Percentiles rank a stretch among this genome's conserved stretches.
phyloP scores from a whole-genome alignment of 2,888 invertebrate genomes.

The Parnassius apollo region DNA sequence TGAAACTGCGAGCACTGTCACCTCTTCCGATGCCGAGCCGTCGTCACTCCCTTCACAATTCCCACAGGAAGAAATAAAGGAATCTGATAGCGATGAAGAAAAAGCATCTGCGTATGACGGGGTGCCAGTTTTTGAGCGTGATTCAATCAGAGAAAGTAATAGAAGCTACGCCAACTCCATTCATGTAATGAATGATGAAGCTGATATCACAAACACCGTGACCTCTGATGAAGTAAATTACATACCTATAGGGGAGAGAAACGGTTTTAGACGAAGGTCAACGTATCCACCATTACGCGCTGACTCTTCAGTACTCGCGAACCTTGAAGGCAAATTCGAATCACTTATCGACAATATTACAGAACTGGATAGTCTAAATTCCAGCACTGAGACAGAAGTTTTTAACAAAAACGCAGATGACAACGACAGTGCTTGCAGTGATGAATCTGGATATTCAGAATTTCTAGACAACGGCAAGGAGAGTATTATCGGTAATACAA shows the following conservation, averaged over 20 bases:
- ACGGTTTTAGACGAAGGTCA: slow-evolving; percentile 63
- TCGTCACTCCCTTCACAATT: slow-evolving; percentile 70
- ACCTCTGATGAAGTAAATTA: slow-evolving; percentile 64
- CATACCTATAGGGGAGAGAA: slow-evolving; percentile 75
- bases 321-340: slow-evolving; percentile 66
- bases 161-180: slow-evolving; percentile 48
- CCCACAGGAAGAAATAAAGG: slow-evolving; percentile 64
- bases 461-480: slow-evolving; percentile 79
- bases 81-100: slow-evolving; percentile 63
- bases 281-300: slow-evolving; percentile 70
- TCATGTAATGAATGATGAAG: slow-evolving; percentile 35
- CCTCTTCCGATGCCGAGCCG: slow-evolving; percentile 80
- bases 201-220: slow-evolving; percentile 33
- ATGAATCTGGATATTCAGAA: slow-evolving; percentile 95
- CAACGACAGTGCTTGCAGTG: slow-evolving; percentile 91
- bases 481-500: slow-evolving; percentile 73
- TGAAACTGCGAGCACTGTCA: slow-evolving; percentile 88
- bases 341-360: slow-evolving; percentile 68
- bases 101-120: slow-evolving; percentile 45
- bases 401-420: slow-evolving; percentile 77
- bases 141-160: slow-evolving; percentile 40
- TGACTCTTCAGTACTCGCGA: slow-evolving; percentile 49
- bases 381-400: slow-evolving; percentile 71
- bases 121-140: slow-evolving; percentile 46
- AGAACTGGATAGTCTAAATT: slow-evolving; percentile 64